phyloP scores from a whole-genome alignment of 2,797 vertebrate genomes.

The Enteromius viviparus region DNA sequence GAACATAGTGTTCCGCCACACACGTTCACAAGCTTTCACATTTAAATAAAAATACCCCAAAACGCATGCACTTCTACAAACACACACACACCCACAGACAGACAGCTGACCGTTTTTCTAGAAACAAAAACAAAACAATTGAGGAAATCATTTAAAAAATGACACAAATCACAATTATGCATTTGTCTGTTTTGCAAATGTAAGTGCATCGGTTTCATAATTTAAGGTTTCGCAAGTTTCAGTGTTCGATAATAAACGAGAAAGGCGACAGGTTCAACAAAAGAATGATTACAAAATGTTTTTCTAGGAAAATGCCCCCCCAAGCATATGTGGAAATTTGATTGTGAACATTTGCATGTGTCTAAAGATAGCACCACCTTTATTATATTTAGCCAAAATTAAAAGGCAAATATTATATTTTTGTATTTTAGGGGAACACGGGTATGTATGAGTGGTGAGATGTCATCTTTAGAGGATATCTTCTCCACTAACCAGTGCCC shows the following conservation, averaged over 20 bases:
- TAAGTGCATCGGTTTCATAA: background rate
- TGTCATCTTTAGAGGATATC: constrained; percentile 89
- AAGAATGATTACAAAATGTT: background rate
- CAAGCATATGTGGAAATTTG: background rate
- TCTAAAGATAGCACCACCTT: background rate
- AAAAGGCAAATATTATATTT: background rate
- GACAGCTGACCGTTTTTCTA: constrained; percentile 16
- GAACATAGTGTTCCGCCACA: constrained; percentile 80
- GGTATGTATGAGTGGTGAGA: constrained; percentile 66
- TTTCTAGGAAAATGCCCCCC: background rate
- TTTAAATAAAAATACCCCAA: constrained; percentile 45
- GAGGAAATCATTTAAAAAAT: background rate
- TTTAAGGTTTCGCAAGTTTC: background rate
- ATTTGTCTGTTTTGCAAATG: background rate
- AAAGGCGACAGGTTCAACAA: background rate
- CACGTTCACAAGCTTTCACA: constrained; percentile 59
- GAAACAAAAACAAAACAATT: constrained; percentile 3
- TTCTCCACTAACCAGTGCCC: constrained; percentile 79
- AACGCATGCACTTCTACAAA: background rate
- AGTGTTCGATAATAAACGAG: background rate
- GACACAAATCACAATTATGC: background rate
- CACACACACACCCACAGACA: constrained; percentile 6
- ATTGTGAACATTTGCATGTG: constrained; percentile 2
- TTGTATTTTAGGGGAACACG: constrained; percentile 49
- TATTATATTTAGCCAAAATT: constrained; percentile 18